These are phyloP conservation scores for Acromyrmex charruanus DNA, from an alignment of 1,140 invertebrate species.

Conservation along the genomic window DNA sequence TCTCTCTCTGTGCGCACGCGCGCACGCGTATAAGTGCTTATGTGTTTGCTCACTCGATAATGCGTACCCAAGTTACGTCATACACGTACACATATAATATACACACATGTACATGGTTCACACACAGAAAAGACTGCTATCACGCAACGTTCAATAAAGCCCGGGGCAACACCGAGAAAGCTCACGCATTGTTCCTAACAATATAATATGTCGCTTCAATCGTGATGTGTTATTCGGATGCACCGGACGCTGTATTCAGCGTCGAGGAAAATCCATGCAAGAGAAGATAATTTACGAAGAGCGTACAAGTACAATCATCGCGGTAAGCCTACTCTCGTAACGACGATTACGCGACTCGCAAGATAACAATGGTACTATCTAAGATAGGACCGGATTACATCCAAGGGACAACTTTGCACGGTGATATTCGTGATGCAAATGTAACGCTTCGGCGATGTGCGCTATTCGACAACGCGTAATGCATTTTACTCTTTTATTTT, in stretches of 20 bases:
- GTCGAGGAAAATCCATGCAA: constrained; percentile 1
- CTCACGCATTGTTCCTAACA: constrained; percentile 46
- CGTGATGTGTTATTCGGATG: constrained; percentile 35
- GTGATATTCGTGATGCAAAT: no score
- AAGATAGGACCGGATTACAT: constrained; percentile 23
- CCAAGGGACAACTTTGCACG: background rate
- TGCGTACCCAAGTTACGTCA: constrained; percentile 19
- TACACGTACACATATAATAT: background rate
- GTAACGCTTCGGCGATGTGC: background rate
- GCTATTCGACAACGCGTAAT: background rate
- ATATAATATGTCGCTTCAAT: constrained; percentile 53
- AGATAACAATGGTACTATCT: background rate
- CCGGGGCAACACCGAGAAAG: constrained; percentile 19
- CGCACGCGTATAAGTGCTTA: no score
- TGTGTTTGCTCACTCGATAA: constrained; percentile 7
- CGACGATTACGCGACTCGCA: background rate
- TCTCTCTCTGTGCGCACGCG: no score
- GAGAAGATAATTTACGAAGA: constrained; percentile 44
- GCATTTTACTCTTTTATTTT: background rate
- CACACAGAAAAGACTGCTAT: constrained; percentile 13
- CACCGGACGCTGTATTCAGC: background rate
- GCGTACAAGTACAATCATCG: background rate
- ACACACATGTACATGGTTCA: no score
- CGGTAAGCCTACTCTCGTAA: constrained; percentile 23
- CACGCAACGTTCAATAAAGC: constrained; percentile 56